Conservation (phyloP, 2,113 vertebrate genomes). For the Anser cygnoides region DNA sequence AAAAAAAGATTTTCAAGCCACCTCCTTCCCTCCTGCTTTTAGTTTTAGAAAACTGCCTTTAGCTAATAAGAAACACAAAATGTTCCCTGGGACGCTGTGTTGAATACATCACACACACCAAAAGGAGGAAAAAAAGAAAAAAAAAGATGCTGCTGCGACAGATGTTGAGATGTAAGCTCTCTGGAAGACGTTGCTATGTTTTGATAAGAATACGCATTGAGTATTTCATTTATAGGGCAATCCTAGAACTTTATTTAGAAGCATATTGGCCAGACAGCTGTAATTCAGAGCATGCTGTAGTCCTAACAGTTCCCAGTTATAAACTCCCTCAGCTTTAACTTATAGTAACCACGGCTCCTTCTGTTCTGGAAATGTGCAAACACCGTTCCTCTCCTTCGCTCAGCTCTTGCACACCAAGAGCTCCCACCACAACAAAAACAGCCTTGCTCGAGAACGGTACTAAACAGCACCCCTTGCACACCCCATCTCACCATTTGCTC, state of each 20-base stretch:
- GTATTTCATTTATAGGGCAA: slow-evolving; percentile 47
- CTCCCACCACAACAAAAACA: neutral
- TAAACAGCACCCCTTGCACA: neutral
- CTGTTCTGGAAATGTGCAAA: slow-evolving; percentile 1
- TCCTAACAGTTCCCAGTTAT: slow-evolving; percentile 54
- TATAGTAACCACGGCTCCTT: slow-evolving; percentile 25
- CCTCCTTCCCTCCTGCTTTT: neutral
- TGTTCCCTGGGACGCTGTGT: neutral
- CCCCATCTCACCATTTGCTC: neutral
- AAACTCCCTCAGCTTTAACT: slow-evolving; percentile 56
- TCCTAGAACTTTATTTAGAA: slow-evolving; percentile 62
- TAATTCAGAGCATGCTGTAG: slow-evolving; percentile 57
- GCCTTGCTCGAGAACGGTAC: neutral
- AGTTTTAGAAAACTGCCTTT: neutral
- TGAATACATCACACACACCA: neutral
- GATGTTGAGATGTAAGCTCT: slow-evolving; percentile 1
- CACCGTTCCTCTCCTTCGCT: slow-evolving; percentile 20
- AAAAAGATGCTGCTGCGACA: neutral
- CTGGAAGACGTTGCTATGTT: slow-evolving; percentile 12
- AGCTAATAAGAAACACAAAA: slow-evolving; percentile 5
- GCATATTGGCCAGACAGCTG: slow-evolving; percentile 63
- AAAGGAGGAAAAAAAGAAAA: too few species aligned
- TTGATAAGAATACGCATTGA: slow-evolving; percentile 1
- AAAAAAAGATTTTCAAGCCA: neutral
- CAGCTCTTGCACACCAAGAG: neutral